Evolutionary conservation across 2,888 invertebrate genomes (phyloP).

Genomic region (Nysson spinosus): DNA sequence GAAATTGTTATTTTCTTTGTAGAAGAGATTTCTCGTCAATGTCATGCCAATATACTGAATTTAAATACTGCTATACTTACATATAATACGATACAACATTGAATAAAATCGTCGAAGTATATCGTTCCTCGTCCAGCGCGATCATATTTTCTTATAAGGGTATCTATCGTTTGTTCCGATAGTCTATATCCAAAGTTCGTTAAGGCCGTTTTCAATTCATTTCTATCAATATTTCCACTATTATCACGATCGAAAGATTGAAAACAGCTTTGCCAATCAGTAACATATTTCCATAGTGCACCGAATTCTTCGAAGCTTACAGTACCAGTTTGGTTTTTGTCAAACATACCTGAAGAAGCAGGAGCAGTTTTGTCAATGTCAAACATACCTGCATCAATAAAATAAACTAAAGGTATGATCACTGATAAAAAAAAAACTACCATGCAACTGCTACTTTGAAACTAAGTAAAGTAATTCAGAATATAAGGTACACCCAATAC

Average conservation of each 20-base stretch:
- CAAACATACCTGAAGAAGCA: slow-evolving; percentile 90
- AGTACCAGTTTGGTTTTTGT: slow-evolving; percentile 91
- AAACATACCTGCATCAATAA: slow-evolving; percentile 74
- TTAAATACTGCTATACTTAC: slow-evolving; percentile 82
- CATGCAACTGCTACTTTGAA: not conserved
- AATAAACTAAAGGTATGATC: slow-evolving; percentile 54
- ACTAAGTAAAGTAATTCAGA: not conserved
- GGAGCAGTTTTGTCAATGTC: slow-evolving; percentile 72
- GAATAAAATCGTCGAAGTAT: slow-evolving; percentile 98
- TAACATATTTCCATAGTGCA: slow-evolving; percentile 97
- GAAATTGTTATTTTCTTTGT: too few relatives aligned
- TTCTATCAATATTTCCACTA: slow-evolving; percentile 93
- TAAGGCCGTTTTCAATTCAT: slow-evolving; percentile 94
- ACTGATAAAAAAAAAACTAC: not conserved
- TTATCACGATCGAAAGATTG: slow-evolving; percentile 95
- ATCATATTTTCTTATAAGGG: slow-evolving; percentile 95
- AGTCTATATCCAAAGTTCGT: slow-evolving; percentile 93
- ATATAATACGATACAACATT: slow-evolving; percentile 94
- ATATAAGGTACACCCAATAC: too few relatives aligned
- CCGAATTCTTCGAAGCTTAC: slow-evolving; percentile 97
- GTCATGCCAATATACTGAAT: slow-evolving; percentile 3
- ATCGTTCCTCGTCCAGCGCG: slow-evolving; percentile 93
- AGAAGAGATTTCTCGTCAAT: too few relatives aligned
- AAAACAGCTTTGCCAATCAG: slow-evolving; percentile 98
- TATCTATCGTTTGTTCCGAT: slow-evolving; percentile 88